Base-by-base conservation (phyloP, 2,113 vertebrate species). In the Apeltes quadracus region DNA sequence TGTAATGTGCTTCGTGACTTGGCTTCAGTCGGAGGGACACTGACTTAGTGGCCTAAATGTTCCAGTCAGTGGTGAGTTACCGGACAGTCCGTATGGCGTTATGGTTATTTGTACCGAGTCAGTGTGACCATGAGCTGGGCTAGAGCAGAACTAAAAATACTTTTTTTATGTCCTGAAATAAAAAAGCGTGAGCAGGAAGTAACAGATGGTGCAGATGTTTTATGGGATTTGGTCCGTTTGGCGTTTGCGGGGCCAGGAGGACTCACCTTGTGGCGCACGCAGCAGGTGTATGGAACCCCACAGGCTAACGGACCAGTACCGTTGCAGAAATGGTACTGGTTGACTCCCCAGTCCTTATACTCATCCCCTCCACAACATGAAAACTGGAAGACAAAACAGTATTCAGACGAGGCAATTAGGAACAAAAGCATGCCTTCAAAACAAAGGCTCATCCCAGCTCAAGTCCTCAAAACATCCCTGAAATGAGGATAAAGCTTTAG, bases 331-430 rank as follows among this genome's bases (percentile, higher is more conserved):
- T 97, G 96, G 82, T 97, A 97, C 77, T 92, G 94, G 72, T 97
- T 97, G 53, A 95, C 96, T 2, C 66, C 86, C 96, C 96, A 97
- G 83, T 97, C 96, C 38, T 90, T 93, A 72, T 94, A 97, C 9
- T 97, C 95, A 0, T 97, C 96, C 0, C 96, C 95, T 1, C 96
- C 96, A 5, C 96, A 97, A 76, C 96, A 97, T 3, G 94, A 96
- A 84, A 97, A 96, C 96, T 97, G 81, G 1, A 67, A 68, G 62
- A 63, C 9, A 69, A 46, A 62, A 65, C 1, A 57, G 11, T 9
- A 13, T 3, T 4, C 39, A 2, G 39, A 39, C 27, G 15, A 48
- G n/a, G 36, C 2, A 1, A 11, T 77, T 39, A 70, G 41, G 1
- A 46, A 22, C 7, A 10, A 20, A 55, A 55, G 18, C 23, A 57